Conservation (phyloP, 2,888 invertebrate genomes). For the Scelioninae gen. 2 region DNA sequence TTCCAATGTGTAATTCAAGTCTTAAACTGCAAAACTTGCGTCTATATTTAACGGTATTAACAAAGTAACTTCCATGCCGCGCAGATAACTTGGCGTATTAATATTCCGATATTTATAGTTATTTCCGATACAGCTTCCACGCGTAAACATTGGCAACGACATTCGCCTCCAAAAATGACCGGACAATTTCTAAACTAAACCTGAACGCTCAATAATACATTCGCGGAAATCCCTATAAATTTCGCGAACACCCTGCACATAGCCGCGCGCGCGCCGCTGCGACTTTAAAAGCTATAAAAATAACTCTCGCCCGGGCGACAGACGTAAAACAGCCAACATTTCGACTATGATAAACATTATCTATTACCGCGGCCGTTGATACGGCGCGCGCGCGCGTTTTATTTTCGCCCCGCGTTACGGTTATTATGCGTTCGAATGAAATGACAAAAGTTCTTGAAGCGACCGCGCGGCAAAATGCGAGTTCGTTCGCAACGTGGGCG, state of each 20-base stretch:
- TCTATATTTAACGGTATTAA: constrained; percentile 15
- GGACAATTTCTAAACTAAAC: constrained; percentile 6
- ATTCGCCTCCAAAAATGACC: not conserved
- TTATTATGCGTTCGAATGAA: constrained; percentile 26
- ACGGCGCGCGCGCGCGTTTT: constrained; percentile 8
- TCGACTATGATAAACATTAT: constrained; percentile 37
- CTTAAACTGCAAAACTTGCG: constrained; percentile 26
- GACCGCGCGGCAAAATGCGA: not conserved
- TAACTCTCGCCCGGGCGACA: constrained; percentile 24
- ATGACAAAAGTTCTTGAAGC: constrained; percentile 18
- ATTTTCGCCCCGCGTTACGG: constrained; percentile 19
- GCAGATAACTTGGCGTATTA: constrained; percentile 21
- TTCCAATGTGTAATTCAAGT: constrained; percentile 26
- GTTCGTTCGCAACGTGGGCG: too few species aligned
- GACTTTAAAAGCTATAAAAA: constrained; percentile 28
- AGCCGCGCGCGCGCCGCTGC: not conserved
- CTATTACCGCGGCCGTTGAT: constrained; percentile 19
- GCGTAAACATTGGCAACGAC: not conserved
- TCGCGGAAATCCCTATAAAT: constrained; percentile 18
- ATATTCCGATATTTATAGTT: constrained; percentile 14
- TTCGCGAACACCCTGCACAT: constrained; percentile 4
- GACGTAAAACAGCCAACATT: constrained; percentile 26
- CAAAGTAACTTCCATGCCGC: constrained; percentile 17
- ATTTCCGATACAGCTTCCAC: not conserved
- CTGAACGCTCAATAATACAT: constrained; percentile 10